A percentile compares a stretch with the other conserved stretches of the same genome.
These are phyloP conservation scores for Bombus fervidus DNA, from an alignment of 1,140 invertebrate genomes.

Conservation along the genomic window DNA sequence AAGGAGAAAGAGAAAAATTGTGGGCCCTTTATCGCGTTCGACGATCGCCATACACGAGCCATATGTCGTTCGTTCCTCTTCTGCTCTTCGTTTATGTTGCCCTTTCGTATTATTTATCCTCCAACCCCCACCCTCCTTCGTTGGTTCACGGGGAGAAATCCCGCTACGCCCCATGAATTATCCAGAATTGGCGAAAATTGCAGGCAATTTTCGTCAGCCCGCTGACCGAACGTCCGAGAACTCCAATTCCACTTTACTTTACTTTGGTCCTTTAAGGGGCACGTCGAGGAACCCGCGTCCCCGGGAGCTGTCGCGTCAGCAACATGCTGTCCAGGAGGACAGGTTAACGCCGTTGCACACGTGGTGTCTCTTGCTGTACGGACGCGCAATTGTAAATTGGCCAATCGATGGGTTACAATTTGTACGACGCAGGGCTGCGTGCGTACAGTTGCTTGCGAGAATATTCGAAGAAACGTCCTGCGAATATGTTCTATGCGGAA, in stretches of 20 bases:
- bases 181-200: slow-evolving; percentile 63
- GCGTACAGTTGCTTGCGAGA: background rate
- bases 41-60: slow-evolving; percentile 61
- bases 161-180: slow-evolving; percentile 62
- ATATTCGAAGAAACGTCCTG: background rate
- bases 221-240: background rate
- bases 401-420: background rate
- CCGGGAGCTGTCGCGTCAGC: background rate
- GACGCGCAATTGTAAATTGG: background rate
- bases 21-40: slow-evolving; percentile 30
- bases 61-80: slow-evolving; percentile 59
- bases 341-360: background rate
- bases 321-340: background rate
- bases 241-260: background rate
- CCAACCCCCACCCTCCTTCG: background rate
- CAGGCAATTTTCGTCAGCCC: slow-evolving; percentile 58
- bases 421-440: background rate
- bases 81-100: slow-evolving; percentile 30
- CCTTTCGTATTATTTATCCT: slow-evolving; percentile 58
- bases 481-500: no score
- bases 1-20: background rate
- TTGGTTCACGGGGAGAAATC: slow-evolving; percentile 8
- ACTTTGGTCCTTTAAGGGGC: background rate
- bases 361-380: background rate
- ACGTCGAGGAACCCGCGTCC: no score